phyloP scores from a whole-genome alignment of 2,797 vertebrate species.

The Lates japonicus region DNA sequence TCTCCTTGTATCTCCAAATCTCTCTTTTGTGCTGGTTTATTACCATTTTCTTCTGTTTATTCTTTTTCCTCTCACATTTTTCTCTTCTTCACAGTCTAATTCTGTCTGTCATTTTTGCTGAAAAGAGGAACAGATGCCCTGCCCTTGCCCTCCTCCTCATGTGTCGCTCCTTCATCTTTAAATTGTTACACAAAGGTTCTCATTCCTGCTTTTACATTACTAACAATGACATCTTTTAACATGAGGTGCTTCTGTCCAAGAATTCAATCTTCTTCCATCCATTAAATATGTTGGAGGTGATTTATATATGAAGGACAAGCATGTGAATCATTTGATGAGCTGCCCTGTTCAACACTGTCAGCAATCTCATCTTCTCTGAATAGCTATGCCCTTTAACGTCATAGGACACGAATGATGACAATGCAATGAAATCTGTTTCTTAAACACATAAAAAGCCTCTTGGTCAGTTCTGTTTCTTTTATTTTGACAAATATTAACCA shows the following conservation, averaged over 20 bases:
- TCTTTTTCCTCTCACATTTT: not conserved
- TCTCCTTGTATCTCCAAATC: not conserved
- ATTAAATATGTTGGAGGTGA: slow-evolving; percentile 4
- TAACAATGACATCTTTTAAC: slow-evolving; percentile 19
- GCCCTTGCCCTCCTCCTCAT: slow-evolving; percentile 1
- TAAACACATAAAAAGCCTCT: slow-evolving; percentile 44
- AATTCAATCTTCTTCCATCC: slow-evolving; percentile 11
- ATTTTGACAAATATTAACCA: slow-evolving; percentile 62
- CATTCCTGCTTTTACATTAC: slow-evolving; percentile 18
- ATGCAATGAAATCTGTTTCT: slow-evolving; percentile 44
- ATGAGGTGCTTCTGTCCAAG: not conserved
- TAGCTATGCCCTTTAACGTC: slow-evolving; percentile 16
- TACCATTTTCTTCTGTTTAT: not conserved
- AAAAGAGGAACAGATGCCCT: slow-evolving; percentile 11
- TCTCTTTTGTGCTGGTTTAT: not conserved
- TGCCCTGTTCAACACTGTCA: slow-evolving; percentile 24
- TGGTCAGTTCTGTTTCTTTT: slow-evolving; percentile 38
- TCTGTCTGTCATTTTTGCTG: not conserved
- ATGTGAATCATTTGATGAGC: slow-evolving; percentile 4
- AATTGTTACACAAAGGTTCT: slow-evolving; percentile 33
- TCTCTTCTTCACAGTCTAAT: not conserved
- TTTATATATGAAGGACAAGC: slow-evolving; percentile 4
- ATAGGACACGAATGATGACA: slow-evolving; percentile 25
- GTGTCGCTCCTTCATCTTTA: slow-evolving; percentile 20
- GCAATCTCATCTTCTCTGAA: slow-evolving; percentile 12